Evolutionary conservation across 2,113 vertebrate species (phyloP), one percentile per base, ranked within the genome.

Genomic region (Puffinus mauretanicus): DNA sequence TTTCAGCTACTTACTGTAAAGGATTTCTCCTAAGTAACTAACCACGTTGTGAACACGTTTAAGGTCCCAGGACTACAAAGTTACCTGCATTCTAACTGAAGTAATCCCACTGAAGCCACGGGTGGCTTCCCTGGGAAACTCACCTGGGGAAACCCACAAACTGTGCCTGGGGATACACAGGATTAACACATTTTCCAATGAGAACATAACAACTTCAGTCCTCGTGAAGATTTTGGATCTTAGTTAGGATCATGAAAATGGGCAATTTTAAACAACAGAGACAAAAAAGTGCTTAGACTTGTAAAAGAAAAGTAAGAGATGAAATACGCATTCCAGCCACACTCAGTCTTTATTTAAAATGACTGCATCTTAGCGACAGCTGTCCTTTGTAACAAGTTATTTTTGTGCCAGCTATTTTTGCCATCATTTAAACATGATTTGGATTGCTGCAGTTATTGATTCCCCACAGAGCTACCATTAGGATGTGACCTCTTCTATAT

Each of bases 31-130:
- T 25, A 65, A 83, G 10, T 27, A 69, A 38, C 16, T n/a, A 34
- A 30, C 5, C 1, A 24, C 4, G 1, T 5, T 8, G 6, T 11
- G 42, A 80, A 47, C 10, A 21, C 0, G 0, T 27, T 86, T 69
- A 36, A 93, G 16, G 46, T 47, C 47, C 32, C n/a, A 32, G 13
- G 36, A 40, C 5, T 47, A n/a, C 21, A 47, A 77, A 58, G 13
- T 57, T 20, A 47, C 8, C 16, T 81, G 30, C 30, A 54, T 71
- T 49, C 52, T 44, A 77, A 77, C 16, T 44, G 64, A 66, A 15
- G 17, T 20, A 76, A 44, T 69, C 21, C 29, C 55, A 47, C 29
- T 47, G 49, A 80, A 62, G 36, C 12, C 29, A 54, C 0, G 1
- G 20, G 24, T 70, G n/a, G 7, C 11, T 69, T 69, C 34, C 38